Evolutionary conservation across 2,888 invertebrate genomes (phyloP).

Genomic region (Bimastos eiseni): DNA sequence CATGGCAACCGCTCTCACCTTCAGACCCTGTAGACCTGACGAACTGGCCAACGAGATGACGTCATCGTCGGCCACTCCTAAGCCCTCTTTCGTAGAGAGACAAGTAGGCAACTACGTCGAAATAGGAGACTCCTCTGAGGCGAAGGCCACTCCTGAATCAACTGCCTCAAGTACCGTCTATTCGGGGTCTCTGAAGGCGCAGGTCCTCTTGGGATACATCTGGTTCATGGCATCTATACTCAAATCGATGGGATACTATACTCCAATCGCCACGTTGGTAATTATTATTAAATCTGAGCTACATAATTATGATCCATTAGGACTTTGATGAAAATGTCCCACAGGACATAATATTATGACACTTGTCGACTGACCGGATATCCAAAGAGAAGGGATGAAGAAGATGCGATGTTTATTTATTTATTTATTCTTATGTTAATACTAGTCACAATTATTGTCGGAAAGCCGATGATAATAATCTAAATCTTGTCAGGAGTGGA

Average conservation of each 20-base stretch:
- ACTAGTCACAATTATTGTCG: too few species aligned
- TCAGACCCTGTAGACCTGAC: neutral
- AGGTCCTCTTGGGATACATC: slow-evolving; percentile 30
- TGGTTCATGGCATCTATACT: slow-evolving; percentile 40
- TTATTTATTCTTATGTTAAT: too few species aligned
- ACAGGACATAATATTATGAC: too few species aligned
- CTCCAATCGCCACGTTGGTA: slow-evolving; percentile 41
- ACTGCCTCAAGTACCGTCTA: neutral
- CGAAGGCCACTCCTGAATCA: neutral
- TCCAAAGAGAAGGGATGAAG: too few species aligned
- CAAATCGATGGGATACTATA: slow-evolving; percentile 41
- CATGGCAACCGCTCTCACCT: slow-evolving; percentile 31
- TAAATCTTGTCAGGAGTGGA: too few species aligned
- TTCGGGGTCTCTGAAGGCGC: slow-evolving; percentile 17
- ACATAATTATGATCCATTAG: too few species aligned
- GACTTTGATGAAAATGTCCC: too few species aligned
- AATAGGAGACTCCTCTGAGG: neutral
- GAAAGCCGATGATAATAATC: too few species aligned
- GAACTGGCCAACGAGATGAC: slow-evolving; percentile 15
- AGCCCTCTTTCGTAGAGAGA: neutral
- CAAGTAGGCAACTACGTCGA: neutral
- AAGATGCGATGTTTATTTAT: too few species aligned
- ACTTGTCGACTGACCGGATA: too few species aligned
- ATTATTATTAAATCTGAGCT: neutral
- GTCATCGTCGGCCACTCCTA: neutral